Percentiles rank a stretch among this genome's conserved stretches.
Conservation (phyloP, 2,113 vertebrate genomes). For the Oreotrochilus melanogaster region DNA sequence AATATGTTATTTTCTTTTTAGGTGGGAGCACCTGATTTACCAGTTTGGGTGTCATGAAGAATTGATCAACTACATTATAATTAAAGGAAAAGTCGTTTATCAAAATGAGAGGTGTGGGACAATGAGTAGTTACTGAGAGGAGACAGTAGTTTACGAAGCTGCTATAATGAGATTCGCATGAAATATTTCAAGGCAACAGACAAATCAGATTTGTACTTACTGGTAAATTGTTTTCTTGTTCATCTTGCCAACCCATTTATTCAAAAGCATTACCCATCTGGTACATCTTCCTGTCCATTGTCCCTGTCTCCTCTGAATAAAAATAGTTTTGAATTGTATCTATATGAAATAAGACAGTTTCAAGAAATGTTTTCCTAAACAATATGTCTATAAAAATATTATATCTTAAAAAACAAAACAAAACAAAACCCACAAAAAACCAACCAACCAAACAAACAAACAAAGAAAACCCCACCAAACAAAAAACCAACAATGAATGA, state of each 20-base stretch:
- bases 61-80: slow-evolving; percentile 88
- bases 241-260: background rate
- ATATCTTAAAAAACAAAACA: background rate
- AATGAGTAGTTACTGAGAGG: slow-evolving; percentile 63
- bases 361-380: background rate
- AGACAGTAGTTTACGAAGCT: background rate
- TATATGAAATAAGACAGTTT: background rate
- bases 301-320: background rate
- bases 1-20: slow-evolving; percentile 68
- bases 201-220: background rate
- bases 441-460: background rate
- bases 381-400: background rate
- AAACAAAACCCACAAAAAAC: background rate
- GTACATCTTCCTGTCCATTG: background rate
- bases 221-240: background rate
- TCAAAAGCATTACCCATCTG: background rate
- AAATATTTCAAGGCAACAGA: background rate
- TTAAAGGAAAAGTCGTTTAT: slow-evolving; percentile 87
- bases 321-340: background rate
- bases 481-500: background rate
- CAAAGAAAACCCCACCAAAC: background rate
- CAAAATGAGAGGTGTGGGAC: slow-evolving; percentile 79
- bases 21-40: slow-evolving; percentile 98
- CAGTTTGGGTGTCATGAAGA: slow-evolving; percentile 94
- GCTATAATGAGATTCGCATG: background rate